Base-by-base conservation (phyloP, 2,888 invertebrate genomes). In the Cantharis lateralis region DNA sequence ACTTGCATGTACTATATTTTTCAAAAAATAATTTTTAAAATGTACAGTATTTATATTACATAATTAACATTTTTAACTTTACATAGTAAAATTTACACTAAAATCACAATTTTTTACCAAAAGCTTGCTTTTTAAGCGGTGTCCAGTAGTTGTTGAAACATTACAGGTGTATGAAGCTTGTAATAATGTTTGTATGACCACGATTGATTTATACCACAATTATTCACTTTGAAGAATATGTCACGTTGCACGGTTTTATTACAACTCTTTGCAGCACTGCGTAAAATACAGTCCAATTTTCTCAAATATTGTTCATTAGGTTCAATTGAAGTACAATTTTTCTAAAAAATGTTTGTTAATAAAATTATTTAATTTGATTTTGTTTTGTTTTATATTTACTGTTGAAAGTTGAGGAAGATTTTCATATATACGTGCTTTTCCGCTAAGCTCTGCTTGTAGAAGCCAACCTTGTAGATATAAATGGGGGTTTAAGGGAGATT, bases 401-500 rank as follows among this genome's bases (percentile, higher is more conserved):
- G 81, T 75, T 62, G 81, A 75, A 26, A 82, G 80, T 75, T 84
- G 82, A 66, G 18, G 9, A 20, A 83, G 82, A 74, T 28, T 63
- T 16, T 87, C 88, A 82, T 88, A 88, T 78, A 86, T 87, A 83
- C 84, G 86, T 68, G 87, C 87, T 82, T 86, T 86, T 75, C 83
- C 86, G 80, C 86, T 87, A 73, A 87, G 84, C 83, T 90, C 90
- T 78, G 88, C 89, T 82, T 91, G 90, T 70, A 91, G 86, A 77
- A 89, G 89, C 90, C 91, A 91, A 71, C 89, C 89, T 77, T 89
- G 89, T 72, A 91, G 87, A 80, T 91, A 91, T 76, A 91, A 86
- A 82, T 90, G 81, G 84, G 89, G 87, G 86, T 89, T 87, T 85
- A 89, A 80, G 5, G 85, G 82, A 28, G 84, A 80, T 74, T 86